Evolutionary conservation across 2,797 vertebrate species (phyloP).

Genomic region (Sylvilagus floridanus): DNA sequence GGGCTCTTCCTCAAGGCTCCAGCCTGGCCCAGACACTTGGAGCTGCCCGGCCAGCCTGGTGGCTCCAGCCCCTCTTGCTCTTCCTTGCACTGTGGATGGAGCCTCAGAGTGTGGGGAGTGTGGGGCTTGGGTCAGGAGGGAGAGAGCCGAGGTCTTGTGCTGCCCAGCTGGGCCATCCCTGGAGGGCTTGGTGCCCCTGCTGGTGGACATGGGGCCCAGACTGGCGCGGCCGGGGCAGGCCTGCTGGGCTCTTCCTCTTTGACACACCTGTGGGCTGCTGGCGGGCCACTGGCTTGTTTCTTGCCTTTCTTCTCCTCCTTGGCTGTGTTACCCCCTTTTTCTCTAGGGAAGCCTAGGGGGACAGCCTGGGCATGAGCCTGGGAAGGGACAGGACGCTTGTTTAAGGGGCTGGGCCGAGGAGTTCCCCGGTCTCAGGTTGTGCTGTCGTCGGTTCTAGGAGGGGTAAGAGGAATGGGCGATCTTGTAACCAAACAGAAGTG

Average conservation of each 20-base stretch:
- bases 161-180: background rate
- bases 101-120: background rate
- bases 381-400: background rate
- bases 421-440: background rate
- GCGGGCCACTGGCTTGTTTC: background rate
- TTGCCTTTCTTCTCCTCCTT: background rate
- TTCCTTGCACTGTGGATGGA: background rate
- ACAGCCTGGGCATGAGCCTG: background rate
- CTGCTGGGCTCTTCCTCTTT: background rate
- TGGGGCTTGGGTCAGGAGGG: background rate
- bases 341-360: background rate
- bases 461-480: background rate
- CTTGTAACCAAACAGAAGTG: background rate
- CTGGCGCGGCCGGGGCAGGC: background rate
- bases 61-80: background rate
- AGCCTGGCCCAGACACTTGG: background rate
- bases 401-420: background rate
- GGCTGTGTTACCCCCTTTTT: background rate
- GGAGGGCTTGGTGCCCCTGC: background rate
- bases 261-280: background rate
- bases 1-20: background rate
- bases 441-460: background rate
- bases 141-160: background rate
- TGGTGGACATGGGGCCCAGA: background rate
- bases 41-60: background rate